Conservation (phyloP, 2,113 vertebrate species). For the Engraulis encrasicolus region DNA sequence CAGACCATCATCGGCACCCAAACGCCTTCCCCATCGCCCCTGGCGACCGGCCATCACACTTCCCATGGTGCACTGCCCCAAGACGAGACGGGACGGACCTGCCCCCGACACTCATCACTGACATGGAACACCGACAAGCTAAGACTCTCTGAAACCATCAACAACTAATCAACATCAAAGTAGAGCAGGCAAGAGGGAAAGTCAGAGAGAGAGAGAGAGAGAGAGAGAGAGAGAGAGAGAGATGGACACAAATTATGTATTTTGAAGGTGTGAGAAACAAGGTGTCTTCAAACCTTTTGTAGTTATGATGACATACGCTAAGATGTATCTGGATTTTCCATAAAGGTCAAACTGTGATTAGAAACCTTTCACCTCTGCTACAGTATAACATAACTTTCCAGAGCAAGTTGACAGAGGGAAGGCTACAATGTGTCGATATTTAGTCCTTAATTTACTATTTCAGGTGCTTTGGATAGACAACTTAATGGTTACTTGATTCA, state of each 20-base stretch:
- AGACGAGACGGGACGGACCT: not conserved
- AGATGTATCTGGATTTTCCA: not conserved
- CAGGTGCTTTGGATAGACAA: not conserved
- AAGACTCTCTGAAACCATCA: not conserved
- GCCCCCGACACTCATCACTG: not conserved
- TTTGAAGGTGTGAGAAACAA: not conserved
- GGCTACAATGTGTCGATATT: not conserved
- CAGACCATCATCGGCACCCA: constrained; percentile 39
- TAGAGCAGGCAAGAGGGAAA: not conserved
- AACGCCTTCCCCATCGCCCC: constrained; percentile 33
- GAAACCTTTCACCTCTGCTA: not conserved
- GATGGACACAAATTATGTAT: not conserved
- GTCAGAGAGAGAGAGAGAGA: not conserved
- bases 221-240: not conserved
- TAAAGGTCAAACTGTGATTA: not conserved
- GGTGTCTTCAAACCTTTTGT: not conserved
- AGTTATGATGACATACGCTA: not conserved
- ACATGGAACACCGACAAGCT: not conserved
- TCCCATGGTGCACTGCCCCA: constrained; percentile 30
- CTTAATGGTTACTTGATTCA: too few relatives aligned
- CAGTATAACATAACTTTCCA: not conserved
- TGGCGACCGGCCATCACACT: constrained; percentile 32
- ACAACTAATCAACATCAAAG: too few relatives aligned
- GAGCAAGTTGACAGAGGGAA: not conserved
- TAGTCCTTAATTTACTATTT: not conserved